These are phyloP conservation scores for Pseudobourletiella spinata DNA, from an alignment of 1,140 invertebrate genomes.

Conservation along the genomic window DNA sequence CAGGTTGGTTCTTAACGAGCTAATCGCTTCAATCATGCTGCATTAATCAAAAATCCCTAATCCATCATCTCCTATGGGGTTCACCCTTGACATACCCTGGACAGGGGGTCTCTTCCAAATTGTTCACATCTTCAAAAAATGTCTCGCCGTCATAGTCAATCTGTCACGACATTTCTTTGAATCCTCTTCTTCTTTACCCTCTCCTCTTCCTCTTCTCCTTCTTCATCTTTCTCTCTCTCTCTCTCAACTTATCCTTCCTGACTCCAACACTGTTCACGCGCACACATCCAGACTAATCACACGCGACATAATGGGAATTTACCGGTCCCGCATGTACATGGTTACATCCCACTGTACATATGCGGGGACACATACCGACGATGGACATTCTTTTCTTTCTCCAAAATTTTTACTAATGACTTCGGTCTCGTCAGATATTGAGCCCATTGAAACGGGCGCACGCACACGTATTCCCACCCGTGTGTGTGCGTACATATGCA, in stretches of 20 bases:
- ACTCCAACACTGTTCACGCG: constrained; percentile 1
- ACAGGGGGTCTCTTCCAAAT: constrained; percentile 28
- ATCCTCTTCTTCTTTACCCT: constrained; percentile 8
- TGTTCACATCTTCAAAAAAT: constrained; percentile 25
- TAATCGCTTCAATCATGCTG: constrained; percentile 29
- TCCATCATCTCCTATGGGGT: constrained; percentile 26
- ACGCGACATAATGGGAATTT: neutral
- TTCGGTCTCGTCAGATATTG: too few relatives aligned
- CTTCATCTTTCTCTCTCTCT: neutral
- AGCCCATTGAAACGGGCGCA: too few relatives aligned
- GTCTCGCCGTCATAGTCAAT: constrained; percentile 21
- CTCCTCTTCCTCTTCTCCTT: neutral
- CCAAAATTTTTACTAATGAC: too few relatives aligned
- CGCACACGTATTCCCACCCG: too few relatives aligned
- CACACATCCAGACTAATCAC: neutral
- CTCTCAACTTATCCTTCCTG: neutral
- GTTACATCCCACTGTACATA: too few relatives aligned
- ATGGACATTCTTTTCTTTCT: too few relatives aligned
- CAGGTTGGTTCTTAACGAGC: constrained; percentile 18
- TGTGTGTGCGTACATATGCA: too few relatives aligned
- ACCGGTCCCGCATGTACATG: too few relatives aligned
- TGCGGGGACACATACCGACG: too few relatives aligned
- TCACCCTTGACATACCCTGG: constrained; percentile 24
- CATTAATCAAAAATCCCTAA: constrained; percentile 31
- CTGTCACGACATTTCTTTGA: constrained; percentile 28